A percentile compares a stretch with the other conserved stretches of the same genome.
Evolutionary conservation across 2,113 vertebrate species (phyloP).

Genomic region (Athene noctua): DNA sequence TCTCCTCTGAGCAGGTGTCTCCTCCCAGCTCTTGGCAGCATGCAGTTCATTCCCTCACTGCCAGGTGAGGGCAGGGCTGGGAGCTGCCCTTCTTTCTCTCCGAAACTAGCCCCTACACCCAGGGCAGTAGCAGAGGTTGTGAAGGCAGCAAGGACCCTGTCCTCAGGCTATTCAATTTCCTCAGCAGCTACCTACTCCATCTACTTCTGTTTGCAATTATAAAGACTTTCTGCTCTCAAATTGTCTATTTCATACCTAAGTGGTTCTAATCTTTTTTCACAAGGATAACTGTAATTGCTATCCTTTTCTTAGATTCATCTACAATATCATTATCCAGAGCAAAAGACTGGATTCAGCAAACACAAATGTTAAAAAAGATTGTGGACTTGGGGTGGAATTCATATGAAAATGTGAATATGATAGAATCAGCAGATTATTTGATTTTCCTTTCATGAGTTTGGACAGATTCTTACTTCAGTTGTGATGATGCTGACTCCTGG

Average conservation of each 20-base stretch:
- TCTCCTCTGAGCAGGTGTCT: not conserved
- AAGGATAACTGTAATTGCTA: slow-evolving; percentile 6
- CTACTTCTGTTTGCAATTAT: not conserved
- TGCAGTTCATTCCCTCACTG: not conserved
- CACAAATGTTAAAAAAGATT: not conserved
- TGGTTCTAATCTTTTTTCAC: not conserved
- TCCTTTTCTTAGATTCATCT: not conserved
- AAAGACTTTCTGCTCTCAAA: not conserved
- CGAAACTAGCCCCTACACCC: not conserved
- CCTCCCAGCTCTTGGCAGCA: not conserved
- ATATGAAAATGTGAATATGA: not conserved
- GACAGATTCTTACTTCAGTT: not conserved
- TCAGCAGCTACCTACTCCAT: not conserved
- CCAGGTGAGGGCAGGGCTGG: not conserved
- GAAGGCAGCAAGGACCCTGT: not conserved
- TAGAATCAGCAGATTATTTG: not conserved
- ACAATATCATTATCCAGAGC: not conserved
- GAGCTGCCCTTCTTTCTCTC: not conserved
- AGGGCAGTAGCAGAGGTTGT: not conserved
- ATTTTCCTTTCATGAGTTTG: not conserved
- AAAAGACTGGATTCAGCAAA: not conserved
- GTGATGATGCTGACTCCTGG: not conserved
- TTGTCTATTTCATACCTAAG: slow-evolving; percentile 19
- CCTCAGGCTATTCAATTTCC: not conserved
- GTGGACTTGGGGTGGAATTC: not conserved